These are phyloP conservation scores for Cataglyphis albicans DNA, from an alignment of 2,888 invertebrate species.

Conservation along the genomic window DNA sequence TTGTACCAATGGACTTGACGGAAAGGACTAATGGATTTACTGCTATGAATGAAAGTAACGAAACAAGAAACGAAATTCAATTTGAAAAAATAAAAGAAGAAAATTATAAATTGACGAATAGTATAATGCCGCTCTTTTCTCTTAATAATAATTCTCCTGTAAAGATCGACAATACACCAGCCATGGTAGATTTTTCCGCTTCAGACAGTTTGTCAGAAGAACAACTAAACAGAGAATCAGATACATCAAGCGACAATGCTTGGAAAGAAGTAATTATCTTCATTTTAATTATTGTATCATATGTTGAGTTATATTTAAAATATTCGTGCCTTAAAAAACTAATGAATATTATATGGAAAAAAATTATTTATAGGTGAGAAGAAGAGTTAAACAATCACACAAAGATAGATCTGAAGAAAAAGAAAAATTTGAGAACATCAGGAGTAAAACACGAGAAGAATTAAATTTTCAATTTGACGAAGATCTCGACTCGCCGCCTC, in stretches of 20 bases:
- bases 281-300: neutral
- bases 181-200: slow-evolving; percentile 40
- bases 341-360: neutral
- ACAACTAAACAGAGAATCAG: slow-evolving; percentile 75
- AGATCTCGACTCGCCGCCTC: slow-evolving; percentile 92
- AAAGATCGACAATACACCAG: slow-evolving; percentile 8
- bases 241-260: slow-evolving; percentile 84
- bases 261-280: slow-evolving; percentile 88
- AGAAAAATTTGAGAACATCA: slow-evolving; percentile 74
- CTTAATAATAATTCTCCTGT: slow-evolving; percentile 22
- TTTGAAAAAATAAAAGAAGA: slow-evolving; percentile 78
- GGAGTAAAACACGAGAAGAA: slow-evolving; percentile 90
- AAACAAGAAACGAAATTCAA: slow-evolving; percentile 18
- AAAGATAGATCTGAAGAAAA: slow-evolving; percentile 81
- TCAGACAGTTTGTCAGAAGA: slow-evolving; percentile 40
- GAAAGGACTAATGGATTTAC: slow-evolving; percentile 59
- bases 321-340: neutral
- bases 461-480: slow-evolving; percentile 99
- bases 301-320: neutral
- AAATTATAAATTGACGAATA: slow-evolving; percentile 49
- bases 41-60: slow-evolving; percentile 70
- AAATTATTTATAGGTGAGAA: slow-evolving; percentile 83
- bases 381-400: slow-evolving; percentile 84
- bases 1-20: slow-evolving; percentile 88
- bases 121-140: neutral